phyloP scores from a whole-genome alignment of 2,113 vertebrate species.

The Euleptes europaea region DNA sequence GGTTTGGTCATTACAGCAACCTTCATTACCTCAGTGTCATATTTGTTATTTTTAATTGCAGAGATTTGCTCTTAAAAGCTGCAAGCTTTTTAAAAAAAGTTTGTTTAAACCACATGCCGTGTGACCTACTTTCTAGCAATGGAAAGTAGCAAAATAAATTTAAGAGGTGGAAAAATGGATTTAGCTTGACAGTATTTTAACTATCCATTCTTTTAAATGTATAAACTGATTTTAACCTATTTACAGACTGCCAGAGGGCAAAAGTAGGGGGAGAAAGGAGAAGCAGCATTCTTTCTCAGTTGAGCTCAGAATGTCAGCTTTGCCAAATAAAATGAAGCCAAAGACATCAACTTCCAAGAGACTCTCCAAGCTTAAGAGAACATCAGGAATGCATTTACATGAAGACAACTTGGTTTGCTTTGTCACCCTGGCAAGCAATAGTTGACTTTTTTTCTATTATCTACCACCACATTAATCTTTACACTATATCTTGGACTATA shows the following conservation, averaged over 20 bases:
- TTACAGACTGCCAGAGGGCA: conserved; percentile 59
- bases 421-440: conserved; percentile 45
- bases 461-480: not conserved
- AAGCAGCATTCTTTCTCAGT: conserved; percentile 41
- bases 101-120: not conserved
- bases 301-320: conserved; percentile 54
- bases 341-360: conserved; percentile 39
- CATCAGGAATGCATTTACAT: conserved; percentile 49
- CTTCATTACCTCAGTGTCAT: conserved; percentile 6
- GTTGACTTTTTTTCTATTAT: conserved; percentile 41
- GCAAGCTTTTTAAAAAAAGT: conserved; percentile 40
- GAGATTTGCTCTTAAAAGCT: conserved; percentile 39
- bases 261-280: not conserved
- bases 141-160: conserved; percentile 40
- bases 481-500: not conserved
- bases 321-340: conserved; percentile 59
- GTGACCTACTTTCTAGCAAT: conserved; percentile 56
- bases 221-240: conserved; percentile 61
- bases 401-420: conserved; percentile 46
- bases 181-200: conserved; percentile 49
- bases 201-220: conserved; percentile 58
- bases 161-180: conserved; percentile 43
- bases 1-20: not conserved
- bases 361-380: conserved; percentile 35
- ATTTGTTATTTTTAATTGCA: conserved; percentile 22